Evolutionary conservation across 1,140 invertebrate genomes (phyloP).

Genomic region (Drosophila lini): DNA sequence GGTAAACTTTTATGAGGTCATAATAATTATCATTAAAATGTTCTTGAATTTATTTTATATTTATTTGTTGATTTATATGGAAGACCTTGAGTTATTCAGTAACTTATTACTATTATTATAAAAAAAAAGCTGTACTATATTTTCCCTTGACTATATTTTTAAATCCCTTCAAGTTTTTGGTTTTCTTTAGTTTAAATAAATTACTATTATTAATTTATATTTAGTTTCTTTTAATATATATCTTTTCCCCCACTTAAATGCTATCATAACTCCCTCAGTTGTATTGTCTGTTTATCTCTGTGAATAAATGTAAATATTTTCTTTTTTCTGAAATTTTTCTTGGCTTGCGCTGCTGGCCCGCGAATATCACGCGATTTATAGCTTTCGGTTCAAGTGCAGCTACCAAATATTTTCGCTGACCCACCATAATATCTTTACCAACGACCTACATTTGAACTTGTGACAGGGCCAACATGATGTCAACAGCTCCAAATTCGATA

Average conservation of each 20-base stretch:
- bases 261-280: background rate
- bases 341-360: constrained; percentile 49
- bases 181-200: too few relatives aligned
- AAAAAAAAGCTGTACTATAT: too few relatives aligned
- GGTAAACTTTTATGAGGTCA: background rate
- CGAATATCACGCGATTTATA: constrained; percentile 72
- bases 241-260: background rate
- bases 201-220: background rate
- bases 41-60: background rate
- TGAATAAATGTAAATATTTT: constrained; percentile 37
- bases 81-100: background rate
- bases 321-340: constrained; percentile 33
- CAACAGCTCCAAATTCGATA: constrained; percentile 45
- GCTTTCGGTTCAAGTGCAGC: constrained; percentile 61
- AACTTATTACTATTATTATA: too few relatives aligned
- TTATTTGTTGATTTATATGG: background rate
- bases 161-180: too few relatives aligned
- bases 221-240: background rate
- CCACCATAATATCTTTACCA: constrained; percentile 31
- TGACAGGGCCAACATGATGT: constrained; percentile 50
- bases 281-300: constrained; percentile 11
- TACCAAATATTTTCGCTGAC: constrained; percentile 62
- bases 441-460: constrained; percentile 81
- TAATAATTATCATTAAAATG: background rate
- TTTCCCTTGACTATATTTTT: too few relatives aligned